These are phyloP conservation scores for Argyrosomus regius DNA, from an alignment of 2,797 vertebrate genomes.

Conservation along the genomic window DNA sequence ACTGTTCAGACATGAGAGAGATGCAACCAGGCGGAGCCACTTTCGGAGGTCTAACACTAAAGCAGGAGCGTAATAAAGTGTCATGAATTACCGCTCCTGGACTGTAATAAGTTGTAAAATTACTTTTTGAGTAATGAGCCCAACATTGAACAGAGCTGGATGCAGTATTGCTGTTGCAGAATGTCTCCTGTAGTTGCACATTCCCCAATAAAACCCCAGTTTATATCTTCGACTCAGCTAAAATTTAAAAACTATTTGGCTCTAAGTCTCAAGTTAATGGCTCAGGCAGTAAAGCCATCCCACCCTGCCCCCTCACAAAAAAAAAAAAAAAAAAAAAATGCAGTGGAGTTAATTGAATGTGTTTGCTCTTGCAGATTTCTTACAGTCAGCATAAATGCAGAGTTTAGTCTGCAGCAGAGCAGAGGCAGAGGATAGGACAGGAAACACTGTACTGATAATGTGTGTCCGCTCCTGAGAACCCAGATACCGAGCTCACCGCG, in stretches of 20 bases:
- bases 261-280: constrained; percentile 67
- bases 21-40: background rate
- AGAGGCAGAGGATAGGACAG: background rate
- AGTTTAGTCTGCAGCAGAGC: constrained; percentile 43
- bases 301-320: background rate
- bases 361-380: constrained; percentile 62
- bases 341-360: constrained; percentile 67
- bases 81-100: constrained; percentile 7
- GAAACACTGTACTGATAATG: constrained; percentile 11
- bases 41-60: constrained; percentile 6
- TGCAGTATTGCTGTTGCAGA: constrained; percentile 19
- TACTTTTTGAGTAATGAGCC: constrained; percentile 54
- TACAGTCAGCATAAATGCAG: constrained; percentile 68
- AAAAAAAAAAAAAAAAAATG: constrained; percentile 20
- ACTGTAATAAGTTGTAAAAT: constrained; percentile 38
- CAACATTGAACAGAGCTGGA: constrained; percentile 21
- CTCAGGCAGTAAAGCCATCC: constrained; percentile 53
- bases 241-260: constrained; percentile 67
- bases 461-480: background rate
- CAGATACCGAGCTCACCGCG: background rate
- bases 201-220: constrained; percentile 45
- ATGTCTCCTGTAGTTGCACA: constrained; percentile 36
- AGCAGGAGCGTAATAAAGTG: constrained; percentile 5
- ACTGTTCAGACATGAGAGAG: too few relatives aligned
- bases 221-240: constrained; percentile 60